Evolutionary conservation across 2,113 vertebrate genomes (phyloP), one percentile per base, ranked within the genome.

Genomic region (Anser brachyrhynchus): DNA sequence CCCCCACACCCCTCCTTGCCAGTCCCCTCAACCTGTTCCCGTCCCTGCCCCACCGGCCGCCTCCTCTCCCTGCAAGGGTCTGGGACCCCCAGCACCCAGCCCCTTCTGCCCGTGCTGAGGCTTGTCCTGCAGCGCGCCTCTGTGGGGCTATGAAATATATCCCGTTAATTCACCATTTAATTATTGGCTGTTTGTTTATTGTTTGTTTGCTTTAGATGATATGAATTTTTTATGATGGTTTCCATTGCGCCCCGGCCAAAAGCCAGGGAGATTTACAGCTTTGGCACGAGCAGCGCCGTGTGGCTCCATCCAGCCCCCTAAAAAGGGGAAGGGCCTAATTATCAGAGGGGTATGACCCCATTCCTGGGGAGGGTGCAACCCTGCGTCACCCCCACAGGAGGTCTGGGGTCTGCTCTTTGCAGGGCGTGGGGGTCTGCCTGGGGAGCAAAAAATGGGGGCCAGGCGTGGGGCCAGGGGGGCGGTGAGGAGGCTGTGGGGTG

Each of bases 151-250:
- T 10, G 80, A 64, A 91, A 89, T 33, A 61, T 37, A 70, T 70
- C 89, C 89, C 6, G 3, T 90, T 96, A 95, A 95, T 91, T 91
- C 91, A 46, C 91, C 95, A 2, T 83, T 97, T 95, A 92, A 97
- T 96, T 95, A 96, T 4, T 13, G 81, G 66, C 92, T 85, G 84
- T 88, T 96, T 86, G 81, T 87, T 96, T 78, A 93, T 95, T 95
- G 95, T 94, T 95, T 95, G 95, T 92, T 96, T 95, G 89, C 87
- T 93, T 95, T 95, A 54, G 73, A 54, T 9, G 72, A 29, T 41
- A 89, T 95, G 95, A 94, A 92, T 95, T 90, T 96, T 95, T 96
- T 58, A 93, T 84, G 84, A 44, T 5, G 41, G 59, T 64, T 78
- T 67, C 93, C 87, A 17, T 15, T 4, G 14, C 0, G 1, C 71